A percentile compares a stretch with the other conserved stretches of the same genome.
Evolutionary conservation across 2,888 invertebrate species (phyloP).

Genomic region (Scrobipalpa atriplicella): DNA sequence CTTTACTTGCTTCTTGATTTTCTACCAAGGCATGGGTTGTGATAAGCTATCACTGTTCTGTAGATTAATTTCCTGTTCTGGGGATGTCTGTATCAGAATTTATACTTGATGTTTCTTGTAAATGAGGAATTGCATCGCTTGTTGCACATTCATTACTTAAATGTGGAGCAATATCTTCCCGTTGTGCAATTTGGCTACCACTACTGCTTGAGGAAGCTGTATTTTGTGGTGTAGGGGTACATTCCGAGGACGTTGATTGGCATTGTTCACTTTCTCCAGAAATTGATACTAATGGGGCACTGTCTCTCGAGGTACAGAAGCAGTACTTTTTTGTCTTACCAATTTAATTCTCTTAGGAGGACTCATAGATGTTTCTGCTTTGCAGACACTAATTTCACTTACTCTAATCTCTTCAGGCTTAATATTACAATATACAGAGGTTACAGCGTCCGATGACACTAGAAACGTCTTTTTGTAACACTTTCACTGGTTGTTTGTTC

Average conservation of each 20-base stretch:
- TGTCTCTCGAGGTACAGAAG: slow-evolving; percentile 52
- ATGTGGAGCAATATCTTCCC: background rate
- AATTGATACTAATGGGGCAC: slow-evolving; percentile 43
- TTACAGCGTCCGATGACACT: slow-evolving; percentile 76
- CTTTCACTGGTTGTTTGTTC: slow-evolving; percentile 61
- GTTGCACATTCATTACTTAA: slow-evolving; percentile 20
- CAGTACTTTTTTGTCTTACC: slow-evolving; percentile 68
- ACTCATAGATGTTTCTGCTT: slow-evolving; percentile 76
- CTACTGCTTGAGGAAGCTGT: slow-evolving; percentile 13
- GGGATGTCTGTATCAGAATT: background rate
- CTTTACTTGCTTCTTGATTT: slow-evolving; percentile 20
- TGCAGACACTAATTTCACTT: slow-evolving; percentile 77
- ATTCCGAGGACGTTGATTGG: slow-evolving; percentile 68
- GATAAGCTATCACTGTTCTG: background rate
- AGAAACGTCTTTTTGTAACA: slow-evolving; percentile 72
- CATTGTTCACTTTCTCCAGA: slow-evolving; percentile 56
- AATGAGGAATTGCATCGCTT: background rate
- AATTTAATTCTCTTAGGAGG: slow-evolving; percentile 76
- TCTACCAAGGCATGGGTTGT: background rate
- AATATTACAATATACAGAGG: slow-evolving; percentile 64
- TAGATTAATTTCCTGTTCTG: background rate
- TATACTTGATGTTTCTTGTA: slow-evolving; percentile 8
- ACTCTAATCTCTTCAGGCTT: slow-evolving; percentile 74
- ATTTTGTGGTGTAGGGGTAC: slow-evolving; percentile 36
- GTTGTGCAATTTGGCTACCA: background rate